Evolutionary conservation across 2,113 vertebrate genomes (phyloP).

Genomic region (Mugil cephalus): DNA sequence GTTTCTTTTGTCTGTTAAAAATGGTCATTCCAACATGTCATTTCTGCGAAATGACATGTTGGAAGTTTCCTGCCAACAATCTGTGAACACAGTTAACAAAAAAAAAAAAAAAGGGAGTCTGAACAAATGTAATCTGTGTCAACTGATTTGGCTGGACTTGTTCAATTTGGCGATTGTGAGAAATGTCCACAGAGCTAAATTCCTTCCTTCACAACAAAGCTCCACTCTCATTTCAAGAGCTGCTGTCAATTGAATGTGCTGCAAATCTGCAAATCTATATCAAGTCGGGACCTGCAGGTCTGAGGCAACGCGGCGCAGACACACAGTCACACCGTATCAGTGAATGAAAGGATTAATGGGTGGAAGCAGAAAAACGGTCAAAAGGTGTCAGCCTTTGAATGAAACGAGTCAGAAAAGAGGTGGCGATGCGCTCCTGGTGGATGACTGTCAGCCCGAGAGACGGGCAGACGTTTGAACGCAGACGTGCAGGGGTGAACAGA

Average conservation of each 20-base stretch:
- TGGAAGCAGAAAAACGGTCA: neutral
- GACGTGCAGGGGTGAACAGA: neutral
- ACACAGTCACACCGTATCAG: no score
- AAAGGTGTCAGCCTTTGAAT: neutral
- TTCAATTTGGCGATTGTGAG: no score
- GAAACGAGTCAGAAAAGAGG: neutral
- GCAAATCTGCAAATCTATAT: constrained; percentile 7
- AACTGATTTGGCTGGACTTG: neutral
- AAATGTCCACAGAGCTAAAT: neutral
- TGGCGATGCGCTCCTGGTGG: neutral
- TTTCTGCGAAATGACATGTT: no score
- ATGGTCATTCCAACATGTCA: no score
- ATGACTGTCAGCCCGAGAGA: neutral
- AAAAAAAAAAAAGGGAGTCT: no score
- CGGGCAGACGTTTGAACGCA: neutral
- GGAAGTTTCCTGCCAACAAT: neutral
- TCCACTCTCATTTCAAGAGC: constrained; percentile 5
- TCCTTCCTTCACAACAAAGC: constrained; percentile 3
- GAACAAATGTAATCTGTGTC: neutral
- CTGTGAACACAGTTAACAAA: neutral
- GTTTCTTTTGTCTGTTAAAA: no score
- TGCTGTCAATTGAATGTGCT: neutral
- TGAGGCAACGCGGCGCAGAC: constrained; percentile 24
- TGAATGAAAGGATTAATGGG: neutral
- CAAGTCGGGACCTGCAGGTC: constrained; percentile 49